These are phyloP conservation scores for Panulirus ornatus DNA, from an alignment of 1,140 invertebrate species.

Conservation along the genomic window DNA sequence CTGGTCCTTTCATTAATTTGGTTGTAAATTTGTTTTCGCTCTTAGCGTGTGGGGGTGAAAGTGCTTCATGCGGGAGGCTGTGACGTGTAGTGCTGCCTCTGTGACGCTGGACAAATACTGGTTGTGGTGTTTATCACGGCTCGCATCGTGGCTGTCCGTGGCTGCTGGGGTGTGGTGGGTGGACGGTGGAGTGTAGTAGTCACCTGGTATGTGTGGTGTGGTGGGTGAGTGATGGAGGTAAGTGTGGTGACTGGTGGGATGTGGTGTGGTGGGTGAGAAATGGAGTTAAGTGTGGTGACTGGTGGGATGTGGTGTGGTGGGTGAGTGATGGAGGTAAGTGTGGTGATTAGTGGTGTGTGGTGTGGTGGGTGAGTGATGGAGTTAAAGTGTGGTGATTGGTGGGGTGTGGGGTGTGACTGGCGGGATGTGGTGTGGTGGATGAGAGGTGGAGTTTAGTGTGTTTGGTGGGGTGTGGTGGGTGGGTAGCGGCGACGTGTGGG, in stretches of 20 bases:
- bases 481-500: no score
- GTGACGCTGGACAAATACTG: conserved; percentile 14
- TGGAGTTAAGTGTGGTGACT: background rate
- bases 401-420: no score
- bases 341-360: no score
- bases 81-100: conserved; percentile 16
- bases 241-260: background rate
- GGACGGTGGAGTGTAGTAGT: background rate
- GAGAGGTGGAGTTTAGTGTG: no score
- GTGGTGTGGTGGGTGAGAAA: background rate
- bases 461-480: no score
- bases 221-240: background rate
- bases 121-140: no score
- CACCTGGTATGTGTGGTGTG: background rate
- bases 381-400: no score
- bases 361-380: no score
- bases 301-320: no score
- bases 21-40: conserved; percentile 45
- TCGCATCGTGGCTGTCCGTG: no score
- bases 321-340: no score
- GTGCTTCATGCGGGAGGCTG: background rate
- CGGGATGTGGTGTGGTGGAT: no score
- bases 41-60: background rate
- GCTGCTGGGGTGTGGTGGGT: background rate
- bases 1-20: conserved; percentile 4